phyloP scores from a whole-genome alignment of 2,113 vertebrate species.

The Platanista minor region DNA sequence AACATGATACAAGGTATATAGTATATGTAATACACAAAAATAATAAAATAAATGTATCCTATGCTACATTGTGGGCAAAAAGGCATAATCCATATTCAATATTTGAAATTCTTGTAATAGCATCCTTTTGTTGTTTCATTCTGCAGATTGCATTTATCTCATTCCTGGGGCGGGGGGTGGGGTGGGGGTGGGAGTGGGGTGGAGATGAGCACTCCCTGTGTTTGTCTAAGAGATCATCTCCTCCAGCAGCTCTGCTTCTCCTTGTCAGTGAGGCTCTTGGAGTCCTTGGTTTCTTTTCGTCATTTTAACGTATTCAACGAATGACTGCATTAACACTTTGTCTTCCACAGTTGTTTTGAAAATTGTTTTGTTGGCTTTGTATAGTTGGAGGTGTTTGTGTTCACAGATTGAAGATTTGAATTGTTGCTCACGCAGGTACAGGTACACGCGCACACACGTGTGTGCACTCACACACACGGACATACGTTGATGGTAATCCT shows the following conservation, averaged over 20 bases:
- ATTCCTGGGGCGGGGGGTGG: accelerated
- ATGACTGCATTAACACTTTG: not conserved
- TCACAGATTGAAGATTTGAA: not conserved
- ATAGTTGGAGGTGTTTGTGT: not conserved
- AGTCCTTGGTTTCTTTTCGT: not conserved
- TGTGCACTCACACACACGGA: accelerated
- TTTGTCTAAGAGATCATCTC: too few relatives aligned
- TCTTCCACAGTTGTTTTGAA: not conserved
- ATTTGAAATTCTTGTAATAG: not conserved
- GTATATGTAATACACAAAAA: not conserved
- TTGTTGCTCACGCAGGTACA: not conserved
- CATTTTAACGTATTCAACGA: not conserved
- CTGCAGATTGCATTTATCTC: not conserved
- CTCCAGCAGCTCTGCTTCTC: accelerated
- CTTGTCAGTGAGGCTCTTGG: not conserved
- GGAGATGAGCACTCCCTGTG: too few relatives aligned
- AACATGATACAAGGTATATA: not conserved
- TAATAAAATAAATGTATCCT: not conserved
- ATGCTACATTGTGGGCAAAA: not conserved
- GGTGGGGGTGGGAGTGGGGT: too few relatives aligned
- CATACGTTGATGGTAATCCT: not conserved
- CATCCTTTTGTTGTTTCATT: not conserved
- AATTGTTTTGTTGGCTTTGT: not conserved
- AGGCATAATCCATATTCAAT: not conserved
- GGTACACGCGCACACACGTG: too few relatives aligned